Evolutionary conservation across 2,888 invertebrate species (phyloP).

Genomic region (Dicyrtomina minuta): DNA sequence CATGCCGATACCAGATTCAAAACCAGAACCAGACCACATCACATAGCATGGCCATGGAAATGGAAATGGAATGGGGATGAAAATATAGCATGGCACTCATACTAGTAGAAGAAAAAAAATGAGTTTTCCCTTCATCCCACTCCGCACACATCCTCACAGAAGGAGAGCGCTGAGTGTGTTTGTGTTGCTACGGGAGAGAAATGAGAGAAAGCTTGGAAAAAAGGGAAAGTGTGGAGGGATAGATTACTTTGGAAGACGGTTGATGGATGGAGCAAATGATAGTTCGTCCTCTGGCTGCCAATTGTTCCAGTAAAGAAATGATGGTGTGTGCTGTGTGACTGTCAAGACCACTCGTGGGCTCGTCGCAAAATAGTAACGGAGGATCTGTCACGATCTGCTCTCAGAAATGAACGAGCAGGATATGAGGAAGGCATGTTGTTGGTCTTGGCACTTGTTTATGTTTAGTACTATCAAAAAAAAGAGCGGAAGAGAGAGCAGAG

Average conservation of each 20-base stretch:
- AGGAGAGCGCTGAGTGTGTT: too few relatives aligned
- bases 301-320: slow-evolving; percentile 54
- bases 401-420: slow-evolving; percentile 15
- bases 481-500: not conserved
- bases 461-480: not conserved
- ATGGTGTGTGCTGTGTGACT: slow-evolving; percentile 96
- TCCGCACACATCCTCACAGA: too few relatives aligned
- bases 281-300: slow-evolving; percentile 79
- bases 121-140: too few relatives aligned
- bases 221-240: not conserved
- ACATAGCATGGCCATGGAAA: too few relatives aligned
- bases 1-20: too few relatives aligned
- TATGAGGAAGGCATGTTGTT: slow-evolving; percentile 12
- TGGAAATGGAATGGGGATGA: too few relatives aligned
- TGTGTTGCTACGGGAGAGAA: not conserved
- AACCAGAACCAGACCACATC: too few relatives aligned
- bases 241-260: slow-evolving; percentile 63
- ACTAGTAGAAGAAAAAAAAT: too few relatives aligned
- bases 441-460: too few relatives aligned
- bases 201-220: not conserved
- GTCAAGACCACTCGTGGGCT: slow-evolving; percentile 94
- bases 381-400: slow-evolving; percentile 85
- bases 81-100: too few relatives aligned
- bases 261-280: slow-evolving; percentile 93
- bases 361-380: slow-evolving; percentile 92